Evolutionary conservation across 2,888 invertebrate species (phyloP).

Genomic region (Papilio protenor): DNA sequence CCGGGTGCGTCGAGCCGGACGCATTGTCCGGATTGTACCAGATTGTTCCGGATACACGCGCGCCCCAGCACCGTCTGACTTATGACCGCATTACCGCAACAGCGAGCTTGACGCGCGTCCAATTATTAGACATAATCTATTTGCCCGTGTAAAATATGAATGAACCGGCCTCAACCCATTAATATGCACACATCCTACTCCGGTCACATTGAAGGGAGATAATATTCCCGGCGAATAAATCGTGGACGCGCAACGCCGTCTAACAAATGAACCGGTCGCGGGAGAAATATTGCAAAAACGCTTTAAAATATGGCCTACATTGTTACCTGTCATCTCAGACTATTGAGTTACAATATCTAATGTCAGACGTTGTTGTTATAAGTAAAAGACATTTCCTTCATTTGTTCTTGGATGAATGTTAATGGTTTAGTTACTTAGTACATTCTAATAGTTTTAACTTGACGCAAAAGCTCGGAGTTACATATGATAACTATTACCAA

Average conservation of each 20-base stretch:
- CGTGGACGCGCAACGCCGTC: slow-evolving; percentile 65
- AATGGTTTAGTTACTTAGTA: background rate
- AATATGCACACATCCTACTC: slow-evolving; percentile 63
- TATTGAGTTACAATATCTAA: slow-evolving; percentile 43
- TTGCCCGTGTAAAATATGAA: slow-evolving; percentile 79
- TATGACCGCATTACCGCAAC: slow-evolving; percentile 80
- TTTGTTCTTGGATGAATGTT: background rate
- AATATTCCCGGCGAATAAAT: slow-evolving; percentile 79
- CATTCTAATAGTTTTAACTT: background rate
- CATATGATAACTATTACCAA: background rate
- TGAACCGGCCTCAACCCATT: slow-evolving; percentile 66
- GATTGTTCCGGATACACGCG: slow-evolving; percentile 69
- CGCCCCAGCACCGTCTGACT: slow-evolving; percentile 72
- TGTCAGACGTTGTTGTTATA: slow-evolving; percentile 45
- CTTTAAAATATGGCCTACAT: slow-evolving; percentile 70
- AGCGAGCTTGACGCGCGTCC: slow-evolving; percentile 78
- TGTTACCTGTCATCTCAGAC: slow-evolving; percentile 66
- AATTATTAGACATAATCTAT: slow-evolving; percentile 81
- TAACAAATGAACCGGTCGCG: slow-evolving; percentile 73
- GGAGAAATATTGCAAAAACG: slow-evolving; percentile 80
- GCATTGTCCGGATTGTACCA: slow-evolving; percentile 63
- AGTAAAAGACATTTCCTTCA: slow-evolving; percentile 34
- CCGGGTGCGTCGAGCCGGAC: slow-evolving; percentile 47
- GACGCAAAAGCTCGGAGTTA: background rate
- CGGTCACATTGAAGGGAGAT: slow-evolving; percentile 77